Percentiles rank a stretch among this genome's conserved stretches.
These are phyloP conservation scores for Stomorhina lunata DNA, from an alignment of 2,888 invertebrate genomes.

Conservation along the genomic window DNA sequence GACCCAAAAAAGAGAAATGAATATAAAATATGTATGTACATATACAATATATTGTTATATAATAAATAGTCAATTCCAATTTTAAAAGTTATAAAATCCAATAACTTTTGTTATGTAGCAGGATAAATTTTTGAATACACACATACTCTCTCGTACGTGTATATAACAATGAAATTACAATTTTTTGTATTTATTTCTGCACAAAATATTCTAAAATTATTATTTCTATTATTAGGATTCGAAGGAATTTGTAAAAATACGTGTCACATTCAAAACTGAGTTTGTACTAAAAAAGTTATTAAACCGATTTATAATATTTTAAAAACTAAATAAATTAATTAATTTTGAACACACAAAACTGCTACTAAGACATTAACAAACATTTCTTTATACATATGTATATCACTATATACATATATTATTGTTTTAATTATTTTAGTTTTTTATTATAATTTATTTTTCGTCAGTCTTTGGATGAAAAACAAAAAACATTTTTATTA, in stretches of 20 bases:
- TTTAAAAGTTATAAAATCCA: slow-evolving; percentile 41
- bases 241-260: too few species aligned
- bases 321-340: too few species aligned
- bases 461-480: slow-evolving; percentile 57
- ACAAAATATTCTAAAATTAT: too few species aligned
- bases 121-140: slow-evolving; percentile 6
- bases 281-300: too few species aligned
- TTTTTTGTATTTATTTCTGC: too few species aligned
- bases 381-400: too few species aligned
- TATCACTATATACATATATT: too few species aligned
- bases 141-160: neutral
- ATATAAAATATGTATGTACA: slow-evolving; percentile 15
- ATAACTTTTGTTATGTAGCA: slow-evolving; percentile 26
- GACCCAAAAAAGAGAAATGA: neutral
- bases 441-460: slow-evolving; percentile 12
- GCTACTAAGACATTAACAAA: too few species aligned
- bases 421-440: neutral
- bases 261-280: too few species aligned
- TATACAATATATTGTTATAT: slow-evolving; percentile 45
- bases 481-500: slow-evolving; percentile 59
- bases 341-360: too few species aligned
- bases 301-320: too few species aligned
- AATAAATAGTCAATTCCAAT: slow-evolving; percentile 53
- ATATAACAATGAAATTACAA: neutral
- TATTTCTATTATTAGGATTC: too few species aligned